Evolutionary conservation across 2,113 vertebrate species (phyloP).

Genomic region (Trogon surrucura): DNA sequence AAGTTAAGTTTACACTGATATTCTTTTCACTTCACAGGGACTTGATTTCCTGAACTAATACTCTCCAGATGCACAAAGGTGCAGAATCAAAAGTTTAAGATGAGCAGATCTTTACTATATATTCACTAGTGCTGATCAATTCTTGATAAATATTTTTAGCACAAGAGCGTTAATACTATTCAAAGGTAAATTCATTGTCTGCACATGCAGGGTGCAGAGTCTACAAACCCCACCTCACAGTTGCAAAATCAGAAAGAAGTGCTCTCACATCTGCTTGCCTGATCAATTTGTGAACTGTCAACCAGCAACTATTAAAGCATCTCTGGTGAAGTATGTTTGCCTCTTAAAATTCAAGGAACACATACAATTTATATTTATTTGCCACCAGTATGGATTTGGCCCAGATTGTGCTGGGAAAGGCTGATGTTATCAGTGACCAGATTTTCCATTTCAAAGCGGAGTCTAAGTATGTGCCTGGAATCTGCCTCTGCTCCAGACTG

Average conservation of each 20-base stretch:
- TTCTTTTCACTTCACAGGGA: neutral
- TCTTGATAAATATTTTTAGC: neutral
- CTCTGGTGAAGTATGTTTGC: neutral
- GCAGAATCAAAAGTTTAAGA: neutral
- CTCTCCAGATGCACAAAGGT: neutral
- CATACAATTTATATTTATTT: neutral
- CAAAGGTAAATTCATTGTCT: neutral
- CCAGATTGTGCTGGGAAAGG: neutral
- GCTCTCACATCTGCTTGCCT: neutral
- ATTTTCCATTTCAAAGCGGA: neutral
- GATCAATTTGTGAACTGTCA: neutral
- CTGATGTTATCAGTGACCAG: neutral
- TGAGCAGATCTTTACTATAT: neutral
- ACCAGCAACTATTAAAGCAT: neutral
- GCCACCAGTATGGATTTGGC: neutral
- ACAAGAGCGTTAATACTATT: neutral
- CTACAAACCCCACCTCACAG: neutral
- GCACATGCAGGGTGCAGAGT: neutral
- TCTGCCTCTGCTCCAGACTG: neutral
- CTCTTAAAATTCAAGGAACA: neutral
- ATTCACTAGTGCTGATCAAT: neutral
- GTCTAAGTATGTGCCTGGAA: neutral
- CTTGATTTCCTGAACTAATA: neutral
- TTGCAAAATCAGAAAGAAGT: neutral
- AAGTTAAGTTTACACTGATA: neutral